Evolutionary conservation across 2,888 invertebrate genomes (phyloP).

Genomic region (Pachliopta kotzebuea): DNA sequence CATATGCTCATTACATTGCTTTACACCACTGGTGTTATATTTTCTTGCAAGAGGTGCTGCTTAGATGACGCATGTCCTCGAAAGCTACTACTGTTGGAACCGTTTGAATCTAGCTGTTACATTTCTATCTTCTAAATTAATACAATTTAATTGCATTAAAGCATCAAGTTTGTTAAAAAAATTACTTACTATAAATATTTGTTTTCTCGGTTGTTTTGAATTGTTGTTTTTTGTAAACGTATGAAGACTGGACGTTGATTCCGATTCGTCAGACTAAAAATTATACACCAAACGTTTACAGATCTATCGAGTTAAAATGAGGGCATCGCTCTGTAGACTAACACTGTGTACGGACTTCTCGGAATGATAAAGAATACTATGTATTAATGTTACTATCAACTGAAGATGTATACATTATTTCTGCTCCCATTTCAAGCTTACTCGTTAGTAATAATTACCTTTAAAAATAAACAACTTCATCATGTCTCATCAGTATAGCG

Average conservation of each 20-base stretch:
- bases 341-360: not conserved
- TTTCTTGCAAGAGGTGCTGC: no score
- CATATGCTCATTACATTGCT: not conserved
- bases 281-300: not conserved
- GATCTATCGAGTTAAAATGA: not conserved
- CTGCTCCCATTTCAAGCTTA: not conserved
- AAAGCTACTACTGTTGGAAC: no score
- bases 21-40: not conserved
- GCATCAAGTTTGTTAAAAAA: not conserved
- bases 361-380: not conserved
- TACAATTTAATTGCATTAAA: no score
- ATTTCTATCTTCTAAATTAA: no score
- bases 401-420: not conserved
- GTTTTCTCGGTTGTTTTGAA: constrained; percentile 23
- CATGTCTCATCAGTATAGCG: no score
- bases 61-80: no score
- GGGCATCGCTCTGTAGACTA: not conserved
- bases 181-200: constrained; percentile 34
- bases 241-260: not conserved
- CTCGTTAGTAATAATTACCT: no score
- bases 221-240: constrained; percentile 5
- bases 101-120: no score
- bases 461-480: not conserved
- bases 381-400: not conserved
- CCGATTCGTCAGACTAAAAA: constrained; percentile 4